Percentiles rank a stretch among this genome's conserved stretches.
Conservation (phyloP, 2,888 invertebrate genomes). For the Trilocha varians region DNA sequence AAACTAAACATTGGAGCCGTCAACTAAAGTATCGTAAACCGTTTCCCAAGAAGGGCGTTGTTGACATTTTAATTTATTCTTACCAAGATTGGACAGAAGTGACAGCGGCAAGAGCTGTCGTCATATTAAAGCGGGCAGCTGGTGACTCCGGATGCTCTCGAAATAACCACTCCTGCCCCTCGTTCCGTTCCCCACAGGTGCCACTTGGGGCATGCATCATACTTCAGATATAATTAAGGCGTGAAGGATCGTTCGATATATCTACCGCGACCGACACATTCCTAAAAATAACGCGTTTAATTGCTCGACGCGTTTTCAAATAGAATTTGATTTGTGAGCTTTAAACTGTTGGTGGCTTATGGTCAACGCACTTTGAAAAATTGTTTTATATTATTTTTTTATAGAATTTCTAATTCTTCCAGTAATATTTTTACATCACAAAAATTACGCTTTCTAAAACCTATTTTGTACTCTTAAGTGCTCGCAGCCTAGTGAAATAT, state of each 20-base stretch:
- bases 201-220: conserved; percentile 47
- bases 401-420: no score
- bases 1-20: neutral
- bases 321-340: conserved; percentile 4
- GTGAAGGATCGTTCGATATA: conserved; percentile 35
- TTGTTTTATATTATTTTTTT: no score
- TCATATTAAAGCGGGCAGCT: conserved; percentile 66
- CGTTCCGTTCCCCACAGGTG: conserved; percentile 32
- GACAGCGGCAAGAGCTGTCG: conserved; percentile 47
- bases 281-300: conserved; percentile 21
- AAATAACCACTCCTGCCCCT: conserved; percentile 45
- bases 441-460: no score
- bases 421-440: no score
- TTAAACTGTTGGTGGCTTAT: conserved; percentile 6
- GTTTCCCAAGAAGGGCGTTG: conserved; percentile 14
- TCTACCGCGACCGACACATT: conserved; percentile 14
- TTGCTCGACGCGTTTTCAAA: conserved; percentile 9
- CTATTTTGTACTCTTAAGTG: no score
- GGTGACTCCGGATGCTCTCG: conserved; percentile 57
- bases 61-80: conserved; percentile 55
- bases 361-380: no score
- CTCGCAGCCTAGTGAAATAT: no score
- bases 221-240: conserved; percentile 43
- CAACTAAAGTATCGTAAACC: neutral
- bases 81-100: conserved; percentile 45